A percentile compares a stretch with the other conserved stretches of the same genome.
Evolutionary conservation across 2,888 invertebrate genomes (phyloP).

Genomic region (Diaperis boleti): DNA sequence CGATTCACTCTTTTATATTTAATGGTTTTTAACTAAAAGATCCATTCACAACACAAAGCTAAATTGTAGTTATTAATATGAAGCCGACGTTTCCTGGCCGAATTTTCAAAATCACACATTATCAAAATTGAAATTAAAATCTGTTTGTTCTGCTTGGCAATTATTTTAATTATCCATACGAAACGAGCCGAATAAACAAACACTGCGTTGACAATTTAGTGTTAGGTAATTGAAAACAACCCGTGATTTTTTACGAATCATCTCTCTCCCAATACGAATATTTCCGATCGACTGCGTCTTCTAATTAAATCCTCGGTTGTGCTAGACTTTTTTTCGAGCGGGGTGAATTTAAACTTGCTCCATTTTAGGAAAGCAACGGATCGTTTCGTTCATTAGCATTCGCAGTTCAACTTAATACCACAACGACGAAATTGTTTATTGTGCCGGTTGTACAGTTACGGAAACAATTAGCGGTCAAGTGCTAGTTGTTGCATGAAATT

Average conservation of each 20-base stretch:
- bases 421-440: slow-evolving; percentile 40
- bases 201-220: background rate
- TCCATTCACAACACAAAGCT: no score
- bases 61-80: no score
- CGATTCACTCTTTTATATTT: no score
- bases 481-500: slow-evolving; percentile 22
- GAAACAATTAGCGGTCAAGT: slow-evolving; percentile 32
- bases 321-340: background rate
- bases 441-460: slow-evolving; percentile 35
- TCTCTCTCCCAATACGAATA: slow-evolving; percentile 1
- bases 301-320: slow-evolving; percentile 2
- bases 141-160: slow-evolving; percentile 4
- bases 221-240: background rate
- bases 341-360: slow-evolving; percentile 2
- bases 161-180: slow-evolving; percentile 5
- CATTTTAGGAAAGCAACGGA: background rate
- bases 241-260: background rate
- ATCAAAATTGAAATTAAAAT: slow-evolving; percentile 14
- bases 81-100: no score
- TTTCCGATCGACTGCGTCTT: background rate
- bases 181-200: slow-evolving; percentile 14
- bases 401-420: slow-evolving; percentile 30
- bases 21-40: no score
- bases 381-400: slow-evolving; percentile 37
- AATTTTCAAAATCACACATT: no score